These are phyloP conservation scores for Hemithea aestivaria DNA, from an alignment of 2,888 invertebrate genomes.

Conservation along the genomic window DNA sequence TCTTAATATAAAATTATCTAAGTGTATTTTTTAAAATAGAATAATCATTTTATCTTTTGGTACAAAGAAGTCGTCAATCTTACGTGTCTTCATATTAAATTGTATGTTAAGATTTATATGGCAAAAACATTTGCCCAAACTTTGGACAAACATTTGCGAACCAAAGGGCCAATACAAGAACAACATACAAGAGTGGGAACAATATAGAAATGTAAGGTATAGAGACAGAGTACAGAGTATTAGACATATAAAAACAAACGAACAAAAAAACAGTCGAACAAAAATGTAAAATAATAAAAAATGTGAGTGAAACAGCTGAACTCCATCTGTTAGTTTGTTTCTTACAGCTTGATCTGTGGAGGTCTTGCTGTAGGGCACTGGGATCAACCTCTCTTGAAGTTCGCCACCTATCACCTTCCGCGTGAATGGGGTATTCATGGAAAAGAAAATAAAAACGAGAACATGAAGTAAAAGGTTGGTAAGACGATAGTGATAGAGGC, in stretches of 20 bases:
- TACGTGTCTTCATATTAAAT: too few species aligned
- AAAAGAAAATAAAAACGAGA: slow-evolving; percentile 82
- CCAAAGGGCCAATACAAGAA: slow-evolving; percentile 54
- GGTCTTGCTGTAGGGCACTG: slow-evolving; percentile 99
- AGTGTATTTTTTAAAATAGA: too few species aligned
- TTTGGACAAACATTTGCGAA: slow-evolving; percentile 28
- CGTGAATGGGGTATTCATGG: slow-evolving; percentile 91
- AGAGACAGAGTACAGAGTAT: slow-evolving; percentile 67
- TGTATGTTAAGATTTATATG: too few species aligned
- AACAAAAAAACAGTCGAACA: slow-evolving; percentile 40
- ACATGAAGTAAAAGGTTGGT: slow-evolving; percentile 71
- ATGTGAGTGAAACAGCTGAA: slow-evolving; percentile 62
- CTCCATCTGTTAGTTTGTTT: slow-evolving; percentile 45
- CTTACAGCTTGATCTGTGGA: slow-evolving; percentile 99
- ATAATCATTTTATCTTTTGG: too few species aligned
- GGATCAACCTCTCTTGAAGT: slow-evolving; percentile 99
- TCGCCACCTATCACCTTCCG: slow-evolving; percentile 99
- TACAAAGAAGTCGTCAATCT: too few species aligned
- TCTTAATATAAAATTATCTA: too few species aligned
- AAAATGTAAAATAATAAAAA: slow-evolving; percentile 52
- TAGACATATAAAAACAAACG: slow-evolving; percentile 50
- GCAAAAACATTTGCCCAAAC: not conserved
- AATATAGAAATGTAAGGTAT: slow-evolving; percentile 59
- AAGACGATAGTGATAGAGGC: slow-evolving; percentile 37
- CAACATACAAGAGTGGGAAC: slow-evolving; percentile 50